Conservation (phyloP, 2,888 invertebrate species). For the Hirtodrosophila trivittata region DNA sequence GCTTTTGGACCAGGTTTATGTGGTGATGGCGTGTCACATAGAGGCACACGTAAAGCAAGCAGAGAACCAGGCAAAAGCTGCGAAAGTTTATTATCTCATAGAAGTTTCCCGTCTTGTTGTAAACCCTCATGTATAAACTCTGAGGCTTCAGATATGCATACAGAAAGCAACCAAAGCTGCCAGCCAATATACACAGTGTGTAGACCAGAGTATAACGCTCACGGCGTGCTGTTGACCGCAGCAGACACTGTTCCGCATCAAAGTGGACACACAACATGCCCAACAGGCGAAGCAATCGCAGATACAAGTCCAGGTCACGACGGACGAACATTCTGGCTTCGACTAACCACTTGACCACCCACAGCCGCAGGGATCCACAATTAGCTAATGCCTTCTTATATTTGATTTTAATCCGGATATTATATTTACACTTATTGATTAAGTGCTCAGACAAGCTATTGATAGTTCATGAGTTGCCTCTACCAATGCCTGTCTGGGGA, state of each 20-base stretch:
- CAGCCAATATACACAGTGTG: slow-evolving; percentile 3
- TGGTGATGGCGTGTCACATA: slow-evolving; percentile 52
- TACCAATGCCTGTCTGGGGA: too few relatives aligned
- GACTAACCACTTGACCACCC: slow-evolving; percentile 22
- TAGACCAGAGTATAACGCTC: slow-evolving; percentile 46
- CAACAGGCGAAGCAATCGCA: slow-evolving; percentile 36
- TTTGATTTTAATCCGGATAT: too few relatives aligned
- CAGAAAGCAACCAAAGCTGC: slow-evolving; percentile 12
- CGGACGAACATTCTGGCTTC: slow-evolving; percentile 42
- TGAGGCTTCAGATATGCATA: slow-evolving; percentile 31
- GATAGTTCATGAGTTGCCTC: too few relatives aligned
- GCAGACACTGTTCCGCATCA: slow-evolving; percentile 34
- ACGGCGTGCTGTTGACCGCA: slow-evolving; percentile 23
- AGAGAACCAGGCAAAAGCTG: slow-evolving; percentile 38
- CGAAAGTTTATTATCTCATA: slow-evolving; percentile 50
- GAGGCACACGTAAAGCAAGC: slow-evolving; percentile 40
- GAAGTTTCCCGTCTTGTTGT: slow-evolving; percentile 60
- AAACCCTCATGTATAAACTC: slow-evolving; percentile 19
- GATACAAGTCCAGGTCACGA: slow-evolving; percentile 47
- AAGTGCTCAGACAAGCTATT: too few relatives aligned
- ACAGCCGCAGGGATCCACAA: too few relatives aligned
- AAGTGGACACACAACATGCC: slow-evolving; percentile 52
- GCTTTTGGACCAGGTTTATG: slow-evolving; percentile 32
- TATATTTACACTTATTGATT: too few relatives aligned
- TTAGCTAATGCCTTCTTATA: slow-evolving; percentile 8